These are phyloP conservation scores for Mormyrus lacerda DNA, from an alignment of 2,113 vertebrate species.

Conservation along the genomic window DNA sequence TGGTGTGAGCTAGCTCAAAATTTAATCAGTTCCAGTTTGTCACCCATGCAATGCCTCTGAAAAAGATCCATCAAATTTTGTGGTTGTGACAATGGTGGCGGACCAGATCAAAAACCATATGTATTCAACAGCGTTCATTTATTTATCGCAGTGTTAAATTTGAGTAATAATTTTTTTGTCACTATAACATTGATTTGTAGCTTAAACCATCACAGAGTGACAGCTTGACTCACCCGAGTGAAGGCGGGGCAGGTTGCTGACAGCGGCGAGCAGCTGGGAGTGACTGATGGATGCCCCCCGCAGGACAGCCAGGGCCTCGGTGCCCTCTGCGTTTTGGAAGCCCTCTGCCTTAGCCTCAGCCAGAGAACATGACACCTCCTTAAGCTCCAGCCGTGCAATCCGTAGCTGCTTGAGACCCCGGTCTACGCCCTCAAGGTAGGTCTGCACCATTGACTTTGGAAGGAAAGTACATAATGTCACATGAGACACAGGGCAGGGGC, in stretches of 20 bases:
- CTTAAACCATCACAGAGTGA: neutral
- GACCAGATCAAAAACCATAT: neutral
- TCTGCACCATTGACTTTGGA: conserved; percentile 80
- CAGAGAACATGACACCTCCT: conserved; percentile 62
- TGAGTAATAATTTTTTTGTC: neutral
- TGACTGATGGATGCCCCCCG: conserved; percentile 61
- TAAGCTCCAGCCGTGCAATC: conserved; percentile 62
- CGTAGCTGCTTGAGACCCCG: conserved; percentile 76
- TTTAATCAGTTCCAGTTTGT: neutral
- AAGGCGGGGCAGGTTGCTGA: conserved; percentile 79
- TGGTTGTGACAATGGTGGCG: neutral
- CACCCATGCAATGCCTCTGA: neutral
- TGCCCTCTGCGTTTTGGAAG: conserved; percentile 41
- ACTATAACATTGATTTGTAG: neutral
- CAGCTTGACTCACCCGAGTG: conserved; percentile 67
- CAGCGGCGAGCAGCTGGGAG: conserved; percentile 71
- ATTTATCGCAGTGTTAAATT: neutral
- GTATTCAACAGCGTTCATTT: neutral
- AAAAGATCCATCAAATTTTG: neutral
- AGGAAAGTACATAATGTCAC: neutral
- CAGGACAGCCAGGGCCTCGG: conserved; percentile 63
- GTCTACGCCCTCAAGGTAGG: conserved; percentile 85
- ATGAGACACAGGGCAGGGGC: neutral
- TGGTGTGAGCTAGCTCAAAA: neutral
- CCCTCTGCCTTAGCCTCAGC: conserved; percentile 57